Evolutionary conservation across 2,797 vertebrate genomes (phyloP).

Genomic region (Choloepus didactylus): DNA sequence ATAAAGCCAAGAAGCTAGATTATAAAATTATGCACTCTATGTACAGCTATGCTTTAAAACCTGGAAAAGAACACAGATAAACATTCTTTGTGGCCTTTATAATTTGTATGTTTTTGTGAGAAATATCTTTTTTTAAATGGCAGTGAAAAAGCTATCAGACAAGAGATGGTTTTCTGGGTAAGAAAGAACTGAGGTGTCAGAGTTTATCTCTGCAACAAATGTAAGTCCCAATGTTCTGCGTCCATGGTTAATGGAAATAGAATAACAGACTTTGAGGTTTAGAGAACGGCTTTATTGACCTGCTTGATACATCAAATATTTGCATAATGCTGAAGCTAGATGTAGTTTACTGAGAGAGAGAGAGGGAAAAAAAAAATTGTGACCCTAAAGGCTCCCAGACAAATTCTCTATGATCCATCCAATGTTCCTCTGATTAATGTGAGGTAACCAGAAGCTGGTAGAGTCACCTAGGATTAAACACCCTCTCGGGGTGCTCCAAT

Average conservation of each 20-base stretch:
- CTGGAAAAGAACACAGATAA: background rate
- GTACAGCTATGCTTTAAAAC: background rate
- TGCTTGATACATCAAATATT: background rate
- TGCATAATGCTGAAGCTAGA: background rate
- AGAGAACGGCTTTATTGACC: background rate
- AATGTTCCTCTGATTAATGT: background rate
- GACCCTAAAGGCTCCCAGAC: background rate
- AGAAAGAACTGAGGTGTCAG: background rate
- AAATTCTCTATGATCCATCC: background rate
- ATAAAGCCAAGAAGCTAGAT: background rate
- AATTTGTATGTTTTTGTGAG: background rate
- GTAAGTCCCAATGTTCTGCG: background rate
- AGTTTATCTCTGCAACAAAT: background rate
- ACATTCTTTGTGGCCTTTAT: conserved; percentile 23
- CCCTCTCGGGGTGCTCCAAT: accelerated
- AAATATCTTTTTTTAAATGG: background rate
- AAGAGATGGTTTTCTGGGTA: background rate
- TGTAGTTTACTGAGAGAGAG: background rate
- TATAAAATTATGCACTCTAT: background rate
- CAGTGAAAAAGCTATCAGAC: background rate
- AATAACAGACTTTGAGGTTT: background rate
- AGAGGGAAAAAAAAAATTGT: background rate
- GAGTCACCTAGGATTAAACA: background rate
- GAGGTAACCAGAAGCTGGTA: background rate
- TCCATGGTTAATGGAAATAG: background rate